Evolutionary conservation across 2,113 vertebrate species (phyloP), one percentile per base, ranked within the genome.

Genomic region (Thamnaconus septentrionalis): DNA sequence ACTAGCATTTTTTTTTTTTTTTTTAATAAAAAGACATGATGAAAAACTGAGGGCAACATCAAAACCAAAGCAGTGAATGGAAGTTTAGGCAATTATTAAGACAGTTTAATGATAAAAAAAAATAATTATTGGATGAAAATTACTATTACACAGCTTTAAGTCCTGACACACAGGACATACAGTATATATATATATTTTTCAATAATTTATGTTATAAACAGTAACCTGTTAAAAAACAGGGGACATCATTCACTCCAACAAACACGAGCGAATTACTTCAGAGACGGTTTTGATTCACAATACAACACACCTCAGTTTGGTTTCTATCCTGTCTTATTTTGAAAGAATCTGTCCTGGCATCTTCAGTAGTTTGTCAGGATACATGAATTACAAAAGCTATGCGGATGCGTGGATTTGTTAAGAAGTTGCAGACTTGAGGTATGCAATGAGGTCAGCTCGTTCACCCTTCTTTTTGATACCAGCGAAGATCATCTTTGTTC

Each of bases 381-480:
- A 53, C 8, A 47, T 56, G 53, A 49, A 41, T 56, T 45, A 8
- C 45, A 64, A 41, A 68, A 71, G 70, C 59, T 54, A 41, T 41
- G 2, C 5, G 5, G 7, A 44, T 40, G 4, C 9, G 10, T 9
- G 48, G 43, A 45, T 4, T 43, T 54, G 9, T 68, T 84, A 85
- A 50, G 93, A 94, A 71, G 93, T 93, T 66, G 91, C 66, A 56
- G 89, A 87, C 79, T 95, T 95, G 49, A 97, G 89, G 76, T 94
- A 96, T 7, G 87, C 88, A 78, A 93, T 89, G 45, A 96, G 84
- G 75, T 94, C 92, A 53, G 83, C 44, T 51, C 92, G 92, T 64
- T 96, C 93, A 1, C 57, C 90, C 88, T 94, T 94, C 92, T 95
- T 96, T 85, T 94, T 95, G 85, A 95, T 93, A 51, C 93, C 93